These are phyloP conservation scores for Chaetorhynchus papuensis DNA, from an alignment of 2,113 vertebrate species.

Conservation along the genomic window DNA sequence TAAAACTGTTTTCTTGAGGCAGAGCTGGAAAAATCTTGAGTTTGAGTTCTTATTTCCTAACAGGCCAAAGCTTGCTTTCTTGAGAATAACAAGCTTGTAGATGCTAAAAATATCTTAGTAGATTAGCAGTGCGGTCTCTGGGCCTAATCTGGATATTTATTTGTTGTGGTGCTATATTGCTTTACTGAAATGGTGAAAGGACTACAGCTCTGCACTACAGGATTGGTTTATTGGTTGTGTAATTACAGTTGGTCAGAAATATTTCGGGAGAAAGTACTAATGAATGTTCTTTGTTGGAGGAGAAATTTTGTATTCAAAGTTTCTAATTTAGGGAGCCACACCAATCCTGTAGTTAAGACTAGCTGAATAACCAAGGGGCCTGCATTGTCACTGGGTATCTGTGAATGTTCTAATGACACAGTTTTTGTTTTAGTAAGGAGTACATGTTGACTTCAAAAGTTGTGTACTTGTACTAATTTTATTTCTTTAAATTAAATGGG, in stretches of 20 bases:
- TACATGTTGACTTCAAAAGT: not conserved
- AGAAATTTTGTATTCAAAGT: not conserved
- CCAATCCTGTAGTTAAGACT: not conserved
- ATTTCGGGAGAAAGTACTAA: not conserved
- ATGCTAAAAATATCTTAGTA: not conserved
- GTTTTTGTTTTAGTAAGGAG: not conserved
- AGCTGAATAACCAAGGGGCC: not conserved
- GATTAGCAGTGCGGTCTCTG: not conserved
- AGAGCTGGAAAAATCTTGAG: not conserved
- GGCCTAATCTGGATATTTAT: not conserved
- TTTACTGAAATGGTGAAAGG: not conserved
- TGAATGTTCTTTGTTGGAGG: not conserved
- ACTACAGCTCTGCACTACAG: not conserved
- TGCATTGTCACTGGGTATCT: not conserved
- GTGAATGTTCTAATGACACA: not conserved
- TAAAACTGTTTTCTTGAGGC: not conserved
- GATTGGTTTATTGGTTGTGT: not conserved
- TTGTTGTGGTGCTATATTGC: not conserved
- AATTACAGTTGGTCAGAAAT: not conserved
- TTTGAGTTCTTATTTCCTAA: not conserved
- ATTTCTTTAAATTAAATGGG: not conserved
- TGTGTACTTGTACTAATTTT: not conserved
- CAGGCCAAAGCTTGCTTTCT: not conserved
- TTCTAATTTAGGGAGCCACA: not conserved
- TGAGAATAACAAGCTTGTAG: not conserved